Percentiles rank a stretch among this genome's conserved stretches.
phyloP scores from a whole-genome alignment of 92 coral and sea anemone species.

The Epizoanthus ramosus region DNA sequence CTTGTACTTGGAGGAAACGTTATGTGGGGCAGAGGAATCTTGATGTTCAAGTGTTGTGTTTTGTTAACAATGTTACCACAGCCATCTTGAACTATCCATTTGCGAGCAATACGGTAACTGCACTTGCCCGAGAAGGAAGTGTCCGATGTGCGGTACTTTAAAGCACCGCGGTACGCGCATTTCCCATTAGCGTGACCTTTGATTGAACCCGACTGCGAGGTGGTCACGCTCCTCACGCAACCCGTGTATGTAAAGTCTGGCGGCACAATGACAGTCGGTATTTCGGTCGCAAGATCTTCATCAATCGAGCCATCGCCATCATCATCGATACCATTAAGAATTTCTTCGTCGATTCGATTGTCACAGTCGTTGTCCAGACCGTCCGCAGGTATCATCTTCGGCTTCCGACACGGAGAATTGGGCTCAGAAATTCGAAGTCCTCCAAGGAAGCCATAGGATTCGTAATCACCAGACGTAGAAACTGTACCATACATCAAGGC shows the following conservation, averaged over 20 bases:
- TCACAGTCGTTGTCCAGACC: conserved; percentile 91
- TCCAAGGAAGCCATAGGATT: conserved; percentile 76
- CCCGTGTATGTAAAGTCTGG: conserved; percentile 36
- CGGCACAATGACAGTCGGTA: conserved; percentile 45
- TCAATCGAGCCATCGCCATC: conserved; percentile 83
- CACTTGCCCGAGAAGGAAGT: conserved; percentile 26
- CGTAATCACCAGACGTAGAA: conserved; percentile 27
- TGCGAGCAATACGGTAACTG: conserved; percentile 49
- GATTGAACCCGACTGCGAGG: conserved; percentile 12
- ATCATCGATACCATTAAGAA: conserved; percentile 74
- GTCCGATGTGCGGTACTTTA: conserved; percentile 30
- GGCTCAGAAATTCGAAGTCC: conserved; percentile 58
- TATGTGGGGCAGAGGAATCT: conserved; percentile 52
- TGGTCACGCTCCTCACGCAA: conserved; percentile 38
- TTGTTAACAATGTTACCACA: conserved; percentile 64
- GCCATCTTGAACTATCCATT: conserved; percentile 76
- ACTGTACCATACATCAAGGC: conserved; percentile 67
- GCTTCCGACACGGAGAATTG: conserved; percentile 38
- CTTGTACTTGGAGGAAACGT: conserved; percentile 57
- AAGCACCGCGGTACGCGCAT: conserved; percentile 67
- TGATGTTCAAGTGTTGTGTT: conserved; percentile 61
- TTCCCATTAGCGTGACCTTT: conserved; percentile 56
- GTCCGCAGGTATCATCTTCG: conserved; percentile 68
- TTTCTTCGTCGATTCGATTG: conserved; percentile 82
- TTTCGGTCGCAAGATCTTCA: conserved; percentile 76